Percentiles rank a stretch among this genome's conserved stretches.
phyloP scores from a whole-genome alignment of 1,140 invertebrate species.

The Ooceraea biroi region DNA sequence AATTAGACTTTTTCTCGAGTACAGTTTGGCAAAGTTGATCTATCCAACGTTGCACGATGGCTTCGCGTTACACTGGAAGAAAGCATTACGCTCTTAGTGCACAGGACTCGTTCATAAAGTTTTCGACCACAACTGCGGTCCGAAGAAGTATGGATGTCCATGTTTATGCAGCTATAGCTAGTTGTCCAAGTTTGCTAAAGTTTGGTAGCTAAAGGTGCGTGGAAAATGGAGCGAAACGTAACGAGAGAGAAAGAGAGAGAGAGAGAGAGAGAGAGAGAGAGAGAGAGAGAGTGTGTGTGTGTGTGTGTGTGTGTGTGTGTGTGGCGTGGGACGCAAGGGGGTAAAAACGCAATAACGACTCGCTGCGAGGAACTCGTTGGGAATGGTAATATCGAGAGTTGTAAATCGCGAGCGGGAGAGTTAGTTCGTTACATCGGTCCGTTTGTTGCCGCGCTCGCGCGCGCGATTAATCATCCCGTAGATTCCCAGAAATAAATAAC shows the following conservation, averaged over 20 bases:
- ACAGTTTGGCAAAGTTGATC: not conserved
- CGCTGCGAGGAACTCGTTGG: constrained; percentile 25
- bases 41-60: not conserved
- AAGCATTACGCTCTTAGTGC: not conserved
- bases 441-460: constrained; percentile 55
- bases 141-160: constrained; percentile 28
- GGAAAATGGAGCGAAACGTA: not conserved
- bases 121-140: constrained; percentile 19
- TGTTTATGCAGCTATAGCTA: constrained; percentile 46
- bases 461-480: constrained; percentile 55
- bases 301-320: too few relatives aligned
- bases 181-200: constrained; percentile 40
- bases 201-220: constrained; percentile 16
- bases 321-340: not conserved
- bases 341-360: constrained; percentile 60
- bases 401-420: constrained; percentile 59
- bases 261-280: not conserved
- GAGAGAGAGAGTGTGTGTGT: constrained; percentile 15
- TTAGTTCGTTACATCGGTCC: constrained; percentile 62
- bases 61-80: too few relatives aligned
- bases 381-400: constrained; percentile 64
- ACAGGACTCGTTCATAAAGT: constrained; percentile 31
- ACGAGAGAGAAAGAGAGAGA: not conserved
- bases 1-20: too few relatives aligned
- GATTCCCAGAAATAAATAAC: constrained; percentile 62